Evolutionary conservation across 2,113 vertebrate species (phyloP), one percentile per base, ranked within the genome.

Genomic region (Bungarus multicinctus): DNA sequence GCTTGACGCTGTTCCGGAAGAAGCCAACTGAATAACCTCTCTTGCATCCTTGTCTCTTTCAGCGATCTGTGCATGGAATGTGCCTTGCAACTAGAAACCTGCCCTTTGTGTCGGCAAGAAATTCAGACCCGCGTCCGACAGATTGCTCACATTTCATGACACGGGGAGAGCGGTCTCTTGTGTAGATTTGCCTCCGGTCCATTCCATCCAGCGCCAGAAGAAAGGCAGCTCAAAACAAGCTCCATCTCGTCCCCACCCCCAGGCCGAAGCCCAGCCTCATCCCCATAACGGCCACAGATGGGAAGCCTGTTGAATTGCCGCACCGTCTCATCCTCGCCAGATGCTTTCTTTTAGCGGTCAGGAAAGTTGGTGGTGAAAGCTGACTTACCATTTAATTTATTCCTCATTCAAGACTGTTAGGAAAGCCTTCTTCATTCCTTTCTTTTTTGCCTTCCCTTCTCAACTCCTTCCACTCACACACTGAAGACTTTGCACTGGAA

Each of bases 31-130:
- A 60, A 22, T 85, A 89, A 93, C 96, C 34, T 90, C 16, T 53
- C 8, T 1, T 93, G 93, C 95, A 0, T 94, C 86, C 95, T 18
- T 47, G 39, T 30, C 90, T 39, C 64, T 94, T 93, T 81, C 95
- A 99, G 99, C 94, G 99, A 99, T 97, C 98, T 99, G 97, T 99
- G 99, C 97, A 99, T 99, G 99, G 98, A 99, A 97, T 99, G 99
- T 99, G 99, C 99, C 98, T 99, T 99, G 99, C 99, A 99, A 95
- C 98, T 99, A 97, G 99, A 99, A 98, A 99, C 98, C 95, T 99
- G 99, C 97, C 99, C 99, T 23, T 97, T 99, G 97, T 99, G 99
- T 98, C 99, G 99, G 95, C 98, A 99, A 97, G 99, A 99, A 97
- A 99, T 99, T 97, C 98, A 99, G 95, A 99, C 98, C 53, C 98